phyloP scores from a whole-genome alignment of 2,888 invertebrate species.

The Protonemura montana region DNA sequence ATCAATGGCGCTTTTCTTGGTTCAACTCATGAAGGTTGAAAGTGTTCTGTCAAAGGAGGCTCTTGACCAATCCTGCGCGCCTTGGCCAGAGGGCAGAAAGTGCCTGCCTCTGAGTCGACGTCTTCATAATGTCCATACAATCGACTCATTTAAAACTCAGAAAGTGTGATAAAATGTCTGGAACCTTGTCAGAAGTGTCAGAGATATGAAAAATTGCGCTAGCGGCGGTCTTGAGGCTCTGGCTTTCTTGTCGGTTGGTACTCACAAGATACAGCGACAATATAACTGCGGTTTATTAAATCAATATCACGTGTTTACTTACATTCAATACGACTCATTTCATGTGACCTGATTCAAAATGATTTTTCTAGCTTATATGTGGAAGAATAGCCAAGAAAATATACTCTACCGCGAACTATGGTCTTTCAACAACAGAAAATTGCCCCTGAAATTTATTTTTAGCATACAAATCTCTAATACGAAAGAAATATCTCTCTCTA shows the following conservation, averaged over 20 bases:
- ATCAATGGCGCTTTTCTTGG: neutral
- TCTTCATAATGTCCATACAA: neutral
- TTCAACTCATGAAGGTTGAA: neutral
- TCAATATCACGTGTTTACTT: neutral
- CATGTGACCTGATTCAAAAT: neutral
- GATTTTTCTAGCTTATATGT: neutral
- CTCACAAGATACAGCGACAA: neutral
- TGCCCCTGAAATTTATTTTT: neutral
- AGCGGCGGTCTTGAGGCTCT: neutral
- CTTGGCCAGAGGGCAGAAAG: neutral
- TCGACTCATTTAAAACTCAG: neutral
- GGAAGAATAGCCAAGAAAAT: neutral
- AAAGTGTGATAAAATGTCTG: neutral
- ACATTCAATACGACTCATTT: neutral
- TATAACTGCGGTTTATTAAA: neutral
- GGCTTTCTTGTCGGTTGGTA: neutral
- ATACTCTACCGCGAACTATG: neutral
- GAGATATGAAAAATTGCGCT: neutral
- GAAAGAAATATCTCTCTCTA: neutral
- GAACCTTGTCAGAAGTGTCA: neutral
- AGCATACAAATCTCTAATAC: neutral
- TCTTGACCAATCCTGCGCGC: constrained; percentile 1
- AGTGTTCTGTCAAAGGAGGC: neutral
- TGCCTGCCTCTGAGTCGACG: no score
- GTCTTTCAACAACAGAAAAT: constrained; percentile 1